A percentile compares a stretch with the other conserved stretches of the same genome.
These are phyloP conservation scores for Notodonta ziczac DNA, from an alignment of 2,888 invertebrate genomes.

Conservation along the genomic window DNA sequence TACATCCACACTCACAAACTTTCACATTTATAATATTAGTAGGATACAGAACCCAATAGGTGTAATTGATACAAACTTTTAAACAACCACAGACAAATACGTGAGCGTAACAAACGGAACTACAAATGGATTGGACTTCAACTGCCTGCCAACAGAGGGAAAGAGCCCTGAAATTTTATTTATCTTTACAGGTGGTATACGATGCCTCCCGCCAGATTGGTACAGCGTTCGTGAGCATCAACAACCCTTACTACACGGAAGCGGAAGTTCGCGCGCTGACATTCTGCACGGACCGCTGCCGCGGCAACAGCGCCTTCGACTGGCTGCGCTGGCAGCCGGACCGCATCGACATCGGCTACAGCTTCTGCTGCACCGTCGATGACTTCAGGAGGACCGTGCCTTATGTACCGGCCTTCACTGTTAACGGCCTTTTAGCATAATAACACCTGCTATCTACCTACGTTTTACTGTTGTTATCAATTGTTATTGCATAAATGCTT, in stretches of 20 bases:
- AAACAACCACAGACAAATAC: no score
- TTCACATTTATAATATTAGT: no score
- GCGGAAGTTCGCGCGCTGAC: conserved; percentile 64
- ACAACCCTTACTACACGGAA: conserved; percentile 84
- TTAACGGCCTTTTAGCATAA: conserved; percentile 62
- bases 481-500: neutral
- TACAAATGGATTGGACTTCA: no score
- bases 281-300: conserved; percentile 82
- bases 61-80: no score
- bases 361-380: conserved; percentile 86
- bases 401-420: conserved; percentile 81
- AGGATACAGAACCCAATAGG: no score
- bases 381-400: conserved; percentile 82
- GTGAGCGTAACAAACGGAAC: no score
- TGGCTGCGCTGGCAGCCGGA: conserved; percentile 86
- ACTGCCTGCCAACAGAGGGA: no score
- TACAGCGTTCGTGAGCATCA: conserved; percentile 85
- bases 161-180: neutral
- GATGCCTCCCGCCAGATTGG: conserved; percentile 77
- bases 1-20: no score
- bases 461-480: neutral
- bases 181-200: conserved; percentile 74
- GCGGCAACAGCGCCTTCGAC: conserved; percentile 82
- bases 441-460: no score
- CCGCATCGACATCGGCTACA: conserved; percentile 81